Base-by-base conservation (phyloP, 2,888 invertebrate species). In the Andrena trimmerana region DNA sequence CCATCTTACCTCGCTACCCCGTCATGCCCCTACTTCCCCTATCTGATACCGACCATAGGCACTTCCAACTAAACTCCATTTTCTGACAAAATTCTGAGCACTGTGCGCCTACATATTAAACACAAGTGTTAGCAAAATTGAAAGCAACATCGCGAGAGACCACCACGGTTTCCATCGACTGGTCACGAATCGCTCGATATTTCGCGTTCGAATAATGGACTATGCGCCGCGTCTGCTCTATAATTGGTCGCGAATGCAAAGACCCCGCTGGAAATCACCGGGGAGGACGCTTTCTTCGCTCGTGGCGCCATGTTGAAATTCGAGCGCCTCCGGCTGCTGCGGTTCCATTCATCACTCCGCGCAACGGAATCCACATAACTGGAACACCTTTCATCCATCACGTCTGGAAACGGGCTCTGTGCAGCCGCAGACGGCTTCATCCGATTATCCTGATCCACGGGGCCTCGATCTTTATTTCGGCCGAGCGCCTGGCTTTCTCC, bases 351-450 rank as follows among this genome's bases (percentile, higher is more conserved):
- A 86, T 88, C 89, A 88, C 88, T 81, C 78, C 70, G 79, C 63
- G 72, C 84, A 76, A 86, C 81, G 88, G 87, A 88, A 88, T 88
- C 84, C 87, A 83, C 84, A 79, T 88, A 88, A 88, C 85, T 87
- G 89, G 87, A 88, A 88, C 88, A 83, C 81, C 86, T 88, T 88
- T 84, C 88, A 87, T 88, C 89, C 87, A 86, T 88, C 88, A 86
- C 71, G 79, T 50, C 63, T 67, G 62, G 27, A 50, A 24, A 42
- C 79, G 84, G 67, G 65, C 78, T 60, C 60, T 48, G 70, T 31
- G 52, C 59, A 24, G 70, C 57, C 31, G 75, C 71, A 62, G 78
- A 88, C 84, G 79, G 82, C 87, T 88, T 88, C 82, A 88, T 88
- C 82, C 87, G 87, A 77, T 84, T 85, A 83, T 79, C 80, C 79